Evolutionary conservation across 2,113 vertebrate genomes (phyloP), one percentile per base, ranked within the genome.

Genomic region (Rhinolophus ferrumequinum): DNA sequence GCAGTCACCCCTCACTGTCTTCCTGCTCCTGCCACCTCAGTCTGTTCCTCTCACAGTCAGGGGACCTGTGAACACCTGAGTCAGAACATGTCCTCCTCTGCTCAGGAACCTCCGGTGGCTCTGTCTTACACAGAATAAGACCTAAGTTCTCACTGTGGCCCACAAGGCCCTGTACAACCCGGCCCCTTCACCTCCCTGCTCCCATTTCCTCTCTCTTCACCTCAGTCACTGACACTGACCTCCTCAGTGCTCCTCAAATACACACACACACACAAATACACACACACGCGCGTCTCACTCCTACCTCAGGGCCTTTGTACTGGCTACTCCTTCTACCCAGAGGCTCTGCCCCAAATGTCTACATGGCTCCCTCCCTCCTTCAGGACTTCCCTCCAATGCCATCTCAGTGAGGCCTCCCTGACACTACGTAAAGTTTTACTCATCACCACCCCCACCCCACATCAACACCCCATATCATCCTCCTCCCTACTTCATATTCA

Each of bases 181-280:
- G 1, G 9, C 28, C 8, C 60, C 10, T 0, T 11, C 75, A 47
- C 33, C 33, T 69, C 22, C n/a, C 66, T 26, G 47, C 15, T 44
- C 41, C 69, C 16, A 2, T 26, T 22, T 60, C n/a, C 64, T 73
- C 19, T 10, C 24, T 95, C 56, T 73, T 33, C 19, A 6, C n/a
- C 33, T 84, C 50, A 10, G 14, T 50, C 24, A 47, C 60, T 9
- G 54, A 66, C 35, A 30, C 64, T 41, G 84, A 33, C 24, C 38
- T 70, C 62, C 33, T 56, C 6, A 0, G 3, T 19, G 33, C 47
- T 87, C 56, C 52, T 76, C 64, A 62, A 19, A 60, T 10, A 75
- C n/a, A 14, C 1, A 14, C 0, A 5, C n/a, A 50, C 47, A 14
- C 1, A 14, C 0, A 5, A 30, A 60, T 10, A 8, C n/a, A 75